Conservation (phyloP, 2,888 invertebrate species). For the Tetragonisca angustula region DNA sequence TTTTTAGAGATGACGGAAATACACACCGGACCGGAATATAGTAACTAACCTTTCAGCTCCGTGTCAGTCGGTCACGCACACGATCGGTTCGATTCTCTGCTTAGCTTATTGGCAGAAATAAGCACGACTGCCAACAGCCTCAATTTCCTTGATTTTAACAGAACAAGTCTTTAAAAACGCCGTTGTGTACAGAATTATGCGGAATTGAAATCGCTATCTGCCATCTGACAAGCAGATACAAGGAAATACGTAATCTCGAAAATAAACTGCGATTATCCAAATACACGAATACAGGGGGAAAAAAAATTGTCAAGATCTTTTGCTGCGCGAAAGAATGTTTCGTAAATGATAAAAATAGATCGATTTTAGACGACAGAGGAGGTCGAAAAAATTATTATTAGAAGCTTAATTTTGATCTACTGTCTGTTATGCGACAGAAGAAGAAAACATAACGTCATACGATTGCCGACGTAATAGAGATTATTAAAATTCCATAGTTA, state of each 20-base stretch:
- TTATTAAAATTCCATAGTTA: not conserved
- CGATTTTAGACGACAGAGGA: too few species aligned
- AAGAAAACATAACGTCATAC: too few species aligned
- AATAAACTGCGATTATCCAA: not conserved
- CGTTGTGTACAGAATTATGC: constrained; percentile 17
- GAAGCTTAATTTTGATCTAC: too few species aligned
- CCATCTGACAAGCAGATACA: constrained; percentile 2
- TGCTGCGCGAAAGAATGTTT: too few species aligned
- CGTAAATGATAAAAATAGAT: too few species aligned
- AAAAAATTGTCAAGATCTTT: too few species aligned
- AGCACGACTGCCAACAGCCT: constrained; percentile 10
- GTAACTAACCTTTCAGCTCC: constrained; percentile 39
- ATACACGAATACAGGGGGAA: not conserved
- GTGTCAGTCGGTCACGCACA: constrained; percentile 46
- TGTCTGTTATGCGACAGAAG: too few species aligned
- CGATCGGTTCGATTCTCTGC: constrained; percentile 39
- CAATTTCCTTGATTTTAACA: constrained; percentile 5
- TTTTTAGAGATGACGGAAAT: constrained; percentile 33
- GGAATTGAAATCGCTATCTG: constrained; percentile 34
- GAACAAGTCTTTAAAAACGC: not conserved
- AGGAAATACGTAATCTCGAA: constrained; percentile 23
- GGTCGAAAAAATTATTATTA: too few species aligned
- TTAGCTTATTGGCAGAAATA: constrained; percentile 48
- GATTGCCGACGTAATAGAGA: not conserved
- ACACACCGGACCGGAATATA: not conserved